A percentile compares a stretch with the other conserved stretches of the same genome.
Conservation (phyloP, 2,888 invertebrate species). For the Alloscopus bannaensis region DNA sequence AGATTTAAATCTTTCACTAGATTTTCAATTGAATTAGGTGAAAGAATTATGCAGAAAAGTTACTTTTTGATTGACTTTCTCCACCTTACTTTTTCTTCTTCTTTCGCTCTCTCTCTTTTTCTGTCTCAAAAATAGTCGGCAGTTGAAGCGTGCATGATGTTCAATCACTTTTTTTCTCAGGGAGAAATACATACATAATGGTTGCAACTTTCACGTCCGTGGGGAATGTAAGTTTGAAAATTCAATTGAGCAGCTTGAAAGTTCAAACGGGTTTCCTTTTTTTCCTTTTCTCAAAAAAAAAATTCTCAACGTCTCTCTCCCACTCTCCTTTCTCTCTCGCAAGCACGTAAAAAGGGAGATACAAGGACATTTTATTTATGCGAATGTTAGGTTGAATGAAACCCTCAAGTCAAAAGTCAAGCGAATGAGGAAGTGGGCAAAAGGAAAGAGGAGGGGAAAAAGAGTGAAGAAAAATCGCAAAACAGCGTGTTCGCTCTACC, state of each 20-base stretch:
- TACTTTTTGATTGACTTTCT: slow-evolving; percentile 50
- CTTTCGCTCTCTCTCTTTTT: too few species aligned
- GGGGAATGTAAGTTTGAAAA: slow-evolving; percentile 57
- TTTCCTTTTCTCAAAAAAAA: not conserved
- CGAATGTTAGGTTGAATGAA: slow-evolving; percentile 12
- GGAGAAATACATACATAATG: slow-evolving; percentile 21
- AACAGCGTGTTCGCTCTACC: slow-evolving; percentile 23
- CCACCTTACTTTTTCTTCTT: slow-evolving; percentile 13
- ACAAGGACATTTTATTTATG: slow-evolving; percentile 16
- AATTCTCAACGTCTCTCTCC: too few species aligned
- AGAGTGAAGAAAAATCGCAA: slow-evolving; percentile 2
- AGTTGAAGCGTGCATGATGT: slow-evolving; percentile 22
- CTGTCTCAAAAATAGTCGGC: not conserved
- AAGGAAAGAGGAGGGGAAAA: slow-evolving; percentile 20
- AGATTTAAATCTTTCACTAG: slow-evolving; percentile 32
- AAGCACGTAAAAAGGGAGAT: not conserved
- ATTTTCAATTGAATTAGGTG: slow-evolving; percentile 49
- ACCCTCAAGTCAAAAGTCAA: slow-evolving; percentile 45
- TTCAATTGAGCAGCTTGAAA: slow-evolving; percentile 56
- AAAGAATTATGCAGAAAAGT: slow-evolving; percentile 50
- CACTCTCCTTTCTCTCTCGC: not conserved
- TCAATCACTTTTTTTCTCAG: slow-evolving; percentile 20
- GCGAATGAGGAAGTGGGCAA: too few species aligned
- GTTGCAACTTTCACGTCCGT: slow-evolving; percentile 49
- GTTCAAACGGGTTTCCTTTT: slow-evolving; percentile 41